A percentile compares a stretch with the other conserved stretches of the same genome.
Evolutionary conservation across 64 coral and sea anemone genomes (phyloP).

Genomic region (Platygyra sinensis): DNA sequence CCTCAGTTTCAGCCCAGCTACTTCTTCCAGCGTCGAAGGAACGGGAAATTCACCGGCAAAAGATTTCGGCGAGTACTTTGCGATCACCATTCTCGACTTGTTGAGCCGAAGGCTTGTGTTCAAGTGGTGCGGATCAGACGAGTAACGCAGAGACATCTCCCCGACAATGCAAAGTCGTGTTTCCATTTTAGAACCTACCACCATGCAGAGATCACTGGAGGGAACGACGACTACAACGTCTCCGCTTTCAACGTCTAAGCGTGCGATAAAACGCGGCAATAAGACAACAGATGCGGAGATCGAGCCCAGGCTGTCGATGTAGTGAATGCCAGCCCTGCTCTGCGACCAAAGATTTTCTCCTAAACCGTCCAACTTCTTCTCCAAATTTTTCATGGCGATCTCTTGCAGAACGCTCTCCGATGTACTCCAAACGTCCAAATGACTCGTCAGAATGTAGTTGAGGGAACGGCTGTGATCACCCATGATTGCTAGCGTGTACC

Average conservation of each 20-base stretch:
- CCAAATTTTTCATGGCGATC: conserved; percentile 71
- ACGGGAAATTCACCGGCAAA: conserved; percentile 65
- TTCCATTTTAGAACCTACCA: conserved; percentile 67
- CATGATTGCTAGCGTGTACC: conserved; percentile 79
- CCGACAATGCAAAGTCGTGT: conserved; percentile 83
- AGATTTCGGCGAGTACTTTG: conserved; percentile 70
- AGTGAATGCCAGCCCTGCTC: conserved; percentile 79
- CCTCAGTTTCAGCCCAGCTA: conserved; percentile 55
- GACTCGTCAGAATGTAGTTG: conserved; percentile 70
- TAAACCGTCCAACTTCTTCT: conserved; percentile 51
- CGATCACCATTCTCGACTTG: conserved; percentile 58
- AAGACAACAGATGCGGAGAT: conserved; percentile 82
- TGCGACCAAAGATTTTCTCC: conserved; percentile 59
- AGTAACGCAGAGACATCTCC: conserved; percentile 71
- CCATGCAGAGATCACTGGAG: conserved; percentile 75
- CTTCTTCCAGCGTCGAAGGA: conserved; percentile 69
- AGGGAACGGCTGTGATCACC: conserved; percentile 43
- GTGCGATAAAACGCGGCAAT: conserved; percentile 66
- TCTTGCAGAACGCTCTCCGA: conserved; percentile 61
- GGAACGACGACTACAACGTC: conserved; percentile 62
- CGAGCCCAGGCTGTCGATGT: conserved; percentile 68
- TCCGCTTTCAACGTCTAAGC: conserved; percentile 61
- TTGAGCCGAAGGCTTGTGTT: conserved; percentile 67
- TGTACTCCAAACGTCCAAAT: conserved; percentile 79
- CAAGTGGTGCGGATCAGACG: conserved; percentile 68